phyloP scores from a whole-genome alignment of 1,140 invertebrate species.

The Halyomorpha halys region DNA sequence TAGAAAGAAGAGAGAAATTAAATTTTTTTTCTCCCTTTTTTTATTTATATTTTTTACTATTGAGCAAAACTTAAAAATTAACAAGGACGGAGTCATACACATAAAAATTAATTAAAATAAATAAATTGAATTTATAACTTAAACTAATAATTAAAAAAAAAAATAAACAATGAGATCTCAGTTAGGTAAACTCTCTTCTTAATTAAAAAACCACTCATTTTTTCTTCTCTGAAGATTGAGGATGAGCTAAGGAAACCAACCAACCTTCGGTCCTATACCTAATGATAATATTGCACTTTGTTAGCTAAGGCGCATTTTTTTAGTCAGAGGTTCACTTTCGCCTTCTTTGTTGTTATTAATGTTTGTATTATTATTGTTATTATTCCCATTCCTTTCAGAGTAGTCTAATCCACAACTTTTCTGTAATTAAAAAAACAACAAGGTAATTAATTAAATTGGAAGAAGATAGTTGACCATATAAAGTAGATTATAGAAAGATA shows the following conservation, averaged over 20 bases:
- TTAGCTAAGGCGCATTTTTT: constrained; percentile 14
- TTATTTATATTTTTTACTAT: constrained; percentile 7
- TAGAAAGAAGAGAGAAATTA: constrained; percentile 2
- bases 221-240: neutral
- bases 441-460: too few relatives aligned
- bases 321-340: neutral
- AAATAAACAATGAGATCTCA: constrained; percentile 8
- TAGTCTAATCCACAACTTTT: constrained; percentile 8
- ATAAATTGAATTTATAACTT: neutral
- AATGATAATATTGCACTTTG: constrained; percentile 8
- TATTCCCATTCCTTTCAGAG: constrained; percentile 14
- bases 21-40: neutral
- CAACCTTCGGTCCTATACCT: too few relatives aligned
- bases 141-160: constrained; percentile 6
- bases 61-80: constrained; percentile 18
- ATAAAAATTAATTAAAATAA: constrained; percentile 7
- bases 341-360: constrained; percentile 11
- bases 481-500: too few relatives aligned
- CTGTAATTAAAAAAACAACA: neutral
- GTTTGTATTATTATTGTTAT: constrained; percentile 13
- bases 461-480: too few relatives aligned
- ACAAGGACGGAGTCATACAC: constrained; percentile 11
- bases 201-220: constrained; percentile 5
- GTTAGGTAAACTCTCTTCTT: constrained; percentile 6
- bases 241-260: too few relatives aligned